Conservation (phyloP, 2,888 invertebrate species). For the Agonopterix heracliana region DNA sequence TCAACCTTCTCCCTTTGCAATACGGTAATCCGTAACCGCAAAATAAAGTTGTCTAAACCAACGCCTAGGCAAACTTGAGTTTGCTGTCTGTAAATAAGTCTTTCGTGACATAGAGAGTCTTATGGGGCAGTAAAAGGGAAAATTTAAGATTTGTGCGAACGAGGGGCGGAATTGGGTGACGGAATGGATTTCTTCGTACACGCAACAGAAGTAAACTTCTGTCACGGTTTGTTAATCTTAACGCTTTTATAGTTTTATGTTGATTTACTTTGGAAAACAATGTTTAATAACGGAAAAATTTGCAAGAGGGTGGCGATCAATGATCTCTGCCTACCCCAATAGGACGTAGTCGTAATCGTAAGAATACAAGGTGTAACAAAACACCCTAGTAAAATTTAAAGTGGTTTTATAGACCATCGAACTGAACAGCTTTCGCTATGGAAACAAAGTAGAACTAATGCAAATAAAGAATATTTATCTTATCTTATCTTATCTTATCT, state of each 20-base stretch:
- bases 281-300: no score
- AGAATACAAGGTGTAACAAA: no score
- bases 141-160: constrained; percentile 20
- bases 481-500: no score
- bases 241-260: constrained; percentile 47
- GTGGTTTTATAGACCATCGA: no score
- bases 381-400: no score
- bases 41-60: constrained; percentile 22
- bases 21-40: constrained; percentile 6
- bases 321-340: no score
- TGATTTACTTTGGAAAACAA: constrained; percentile 22
- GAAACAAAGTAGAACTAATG: no score
- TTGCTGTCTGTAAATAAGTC: constrained; percentile 39
- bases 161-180: constrained; percentile 28
- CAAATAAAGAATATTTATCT: no score
- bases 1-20: no score
- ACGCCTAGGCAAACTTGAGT: constrained; percentile 46
- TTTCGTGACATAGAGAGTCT: constrained; percentile 34
- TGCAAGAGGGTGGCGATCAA: no score
- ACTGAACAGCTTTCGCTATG: no score
- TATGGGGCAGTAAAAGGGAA: constrained; percentile 32
- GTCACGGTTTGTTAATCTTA: constrained; percentile 66
- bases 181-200: constrained; percentile 62
- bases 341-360: no score
- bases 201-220: constrained; percentile 68